A percentile compares a stretch with the other conserved stretches of the same genome.
Evolutionary conservation across 2,888 invertebrate genomes (phyloP).

Genomic region (Drosophila monieri): DNA sequence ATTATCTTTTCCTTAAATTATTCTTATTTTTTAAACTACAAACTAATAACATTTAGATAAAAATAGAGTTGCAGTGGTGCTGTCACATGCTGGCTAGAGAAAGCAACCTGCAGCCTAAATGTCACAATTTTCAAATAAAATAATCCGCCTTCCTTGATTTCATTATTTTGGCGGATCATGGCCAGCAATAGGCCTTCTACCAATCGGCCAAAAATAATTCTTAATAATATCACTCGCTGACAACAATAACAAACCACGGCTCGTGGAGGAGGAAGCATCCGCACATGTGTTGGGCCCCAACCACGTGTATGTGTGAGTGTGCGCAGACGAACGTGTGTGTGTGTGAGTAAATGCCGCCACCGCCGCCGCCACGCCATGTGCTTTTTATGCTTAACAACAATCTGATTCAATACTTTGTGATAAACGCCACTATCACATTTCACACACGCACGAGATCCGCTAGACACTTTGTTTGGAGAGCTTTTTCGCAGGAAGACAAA

Average conservation of each 20-base stretch:
- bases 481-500: constrained; percentile 42
- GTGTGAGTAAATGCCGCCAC: constrained; percentile 58
- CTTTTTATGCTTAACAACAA: constrained; percentile 66
- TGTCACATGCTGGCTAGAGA: neutral
- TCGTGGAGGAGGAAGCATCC: constrained; percentile 1
- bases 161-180: neutral
- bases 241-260: constrained; percentile 54
- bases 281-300: constrained; percentile 47
- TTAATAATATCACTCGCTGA: neutral
- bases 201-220: neutral
- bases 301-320: constrained; percentile 63
- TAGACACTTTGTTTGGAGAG: constrained; percentile 65
- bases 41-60: neutral
- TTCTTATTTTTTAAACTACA: neutral
- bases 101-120: neutral
- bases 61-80: neutral
- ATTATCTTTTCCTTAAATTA: too few species aligned
- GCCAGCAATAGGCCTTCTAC: neutral
- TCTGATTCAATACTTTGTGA: constrained; percentile 31
- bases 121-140: neutral
- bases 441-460: constrained; percentile 19
- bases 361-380: constrained; percentile 72
- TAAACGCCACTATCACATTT: constrained; percentile 63
- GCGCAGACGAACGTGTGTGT: constrained; percentile 4
- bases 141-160: neutral